Evolutionary conservation across 1,140 invertebrate species (phyloP), one percentile per base, ranked within the genome.

Genomic region (Scaptomyza graminum): DNA sequence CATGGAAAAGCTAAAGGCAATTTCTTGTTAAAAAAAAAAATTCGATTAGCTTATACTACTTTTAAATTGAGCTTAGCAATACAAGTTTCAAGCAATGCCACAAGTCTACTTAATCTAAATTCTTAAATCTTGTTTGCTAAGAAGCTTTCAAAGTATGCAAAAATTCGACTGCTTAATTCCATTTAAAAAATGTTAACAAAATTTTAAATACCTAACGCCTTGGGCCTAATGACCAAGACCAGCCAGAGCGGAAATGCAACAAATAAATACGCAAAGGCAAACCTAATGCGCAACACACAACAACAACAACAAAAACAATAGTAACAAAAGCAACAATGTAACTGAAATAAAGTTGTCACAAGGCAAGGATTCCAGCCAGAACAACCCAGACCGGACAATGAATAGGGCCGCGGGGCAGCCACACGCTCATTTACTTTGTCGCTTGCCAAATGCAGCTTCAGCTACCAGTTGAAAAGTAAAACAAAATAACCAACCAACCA

Each of bases 271-370:
- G 62, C 28, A 75, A 81, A 76, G 82, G 65, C 69, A 31, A 62
- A 77, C 65, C 68, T 78, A 81, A 81, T 85, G 78, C 70, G 65
- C 72, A 34, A 34, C 41, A 49, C 51, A 47, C 62, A 51, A 49
- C 28, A 60, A 61, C 46, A 74, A 64, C 25, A 25, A 25, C 25
- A 25, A 25, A 25, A 31, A 31, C 28, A 31, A 31, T 31, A 7
- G 28, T 7, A 31, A 6, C 28, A 5, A 9, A 34, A 34, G 31
- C 50, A 67, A 52, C 69, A 76, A 63, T 50, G 43, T 59, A 85
- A 70, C 69, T 49, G 55, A 85, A 85, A 85, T 85, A 82, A 88
- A 82, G 74, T 87, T 87, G 81, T 85, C 82, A 84, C 62, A 68
- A 62, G 51, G 67, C 80, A 41, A 41, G 12, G 4, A 12, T 54